Base-by-base conservation (phyloP, 1,140 invertebrate species). In the Hyles vespertilio region DNA sequence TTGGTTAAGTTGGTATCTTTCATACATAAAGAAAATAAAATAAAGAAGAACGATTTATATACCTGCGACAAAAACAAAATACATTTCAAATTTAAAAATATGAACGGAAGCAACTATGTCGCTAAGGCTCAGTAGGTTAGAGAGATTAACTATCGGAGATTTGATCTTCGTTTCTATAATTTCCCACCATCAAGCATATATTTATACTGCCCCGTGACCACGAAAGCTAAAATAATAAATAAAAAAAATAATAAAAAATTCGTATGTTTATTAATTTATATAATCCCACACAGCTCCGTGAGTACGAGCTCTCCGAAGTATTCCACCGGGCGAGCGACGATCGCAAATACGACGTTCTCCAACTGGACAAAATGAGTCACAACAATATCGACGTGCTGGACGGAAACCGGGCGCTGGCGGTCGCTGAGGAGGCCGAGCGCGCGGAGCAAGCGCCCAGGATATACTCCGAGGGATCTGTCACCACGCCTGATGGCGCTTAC, bases 301-400 rank as follows among this genome's bases (percentile, higher is more conserved):
- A 96, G 89, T 97, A 96, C 89, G 95, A 96, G 82, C 86, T 96
- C 65, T 95, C 94, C 65, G 94, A 96, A 89, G 94, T 95, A 59
- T 96, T 96, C 83, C 94, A 96, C 86, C 93, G 94, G 69, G 84
- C 89, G 58, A 94, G 95, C 81, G 94, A 95, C 79, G 94, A 95
- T 73, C 92, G 93, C 70, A 92, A 92, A 84, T 96, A 95, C 89
- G 94, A 94, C 69, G 92, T 93, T 54, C 84, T 96, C 32, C 92
- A 92, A 67, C 90, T 94, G 67, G 90, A 93, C 69, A 91, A 92
- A 65, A 87, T 92, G 52, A 91, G 90, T 68, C 92, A 93, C 69
- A 93, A 93, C 72, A 91, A 80, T 61, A 91, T 92, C 63, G 89
- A 92, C 79, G 79, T 92, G 65, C 73, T 91, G 64, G 92, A 92